Base-by-base conservation (phyloP, 2,113 vertebrate genomes). In the Labeo rohita region DNA sequence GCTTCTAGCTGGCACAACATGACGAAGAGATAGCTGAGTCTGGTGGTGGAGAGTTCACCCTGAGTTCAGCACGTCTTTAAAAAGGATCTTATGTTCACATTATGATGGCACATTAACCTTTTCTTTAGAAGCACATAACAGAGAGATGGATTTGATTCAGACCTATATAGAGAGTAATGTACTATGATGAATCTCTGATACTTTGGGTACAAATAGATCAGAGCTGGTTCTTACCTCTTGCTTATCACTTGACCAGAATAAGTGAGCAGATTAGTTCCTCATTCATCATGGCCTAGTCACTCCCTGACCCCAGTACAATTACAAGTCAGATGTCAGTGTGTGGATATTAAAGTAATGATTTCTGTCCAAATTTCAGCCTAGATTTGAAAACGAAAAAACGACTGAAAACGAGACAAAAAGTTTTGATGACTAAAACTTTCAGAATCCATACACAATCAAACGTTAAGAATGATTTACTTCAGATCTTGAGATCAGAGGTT, bases 271-370 rank as follows among this genome's bases (percentile, higher is more conserved):
- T 92, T 90, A 89, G 91, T 85, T 83, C 84, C 65, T 86, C 87
- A 93, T 94, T 93, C 89, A 91, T 94, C 93, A 94, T 86, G 85
- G 79, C 83, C 83, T 90, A 92, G 90, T 93, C 93, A 92, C 75
- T 91, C 89, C 49, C 84, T 92, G 93, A 93, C 93, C 92, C 90
- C 92, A 78, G 92, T 92, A 91, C 88, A 78, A 90, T 90, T 92
- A 91, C 84, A 86, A 87, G 86, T 87, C 92, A 93, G 90, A 93
- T 94, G 91, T 91, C 79, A 80, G 52, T 88, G 70, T 75, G 85
- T 81, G 65, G 54, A 74, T 23, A 49, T 49, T 49, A 45, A 74
- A 74, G 72, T 13, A 74, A 23, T 2, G 0, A 2, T 74, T 74
- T 74, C 11, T 21, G 21, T 47, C 47, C 0, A 47, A 4, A 39